Evolutionary conservation across 2,113 vertebrate species (phyloP).

Genomic region (Mus spicilegus): DNA sequence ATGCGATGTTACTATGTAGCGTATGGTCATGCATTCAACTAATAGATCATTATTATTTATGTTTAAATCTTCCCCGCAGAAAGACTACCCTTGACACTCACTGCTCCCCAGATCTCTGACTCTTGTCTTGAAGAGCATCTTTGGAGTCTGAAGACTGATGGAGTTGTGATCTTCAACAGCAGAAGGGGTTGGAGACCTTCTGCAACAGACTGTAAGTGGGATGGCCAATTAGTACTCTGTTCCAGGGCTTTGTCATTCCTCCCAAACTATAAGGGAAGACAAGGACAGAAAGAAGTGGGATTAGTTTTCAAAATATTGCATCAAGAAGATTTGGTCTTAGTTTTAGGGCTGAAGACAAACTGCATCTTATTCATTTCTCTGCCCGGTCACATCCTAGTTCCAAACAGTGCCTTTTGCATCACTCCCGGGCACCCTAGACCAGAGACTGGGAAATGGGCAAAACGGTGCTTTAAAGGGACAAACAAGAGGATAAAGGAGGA

Average conservation of each 20-base stretch:
- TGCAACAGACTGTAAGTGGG: not conserved
- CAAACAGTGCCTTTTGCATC: not conserved
- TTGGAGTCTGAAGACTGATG: not conserved
- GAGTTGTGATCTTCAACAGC: not conserved
- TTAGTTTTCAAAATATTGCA: constrained; percentile 41
- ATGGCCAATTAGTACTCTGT: not conserved
- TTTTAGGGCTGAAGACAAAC: constrained; percentile 42
- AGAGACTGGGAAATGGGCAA: not conserved
- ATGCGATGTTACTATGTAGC: too few relatives aligned
- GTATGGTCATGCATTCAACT: not conserved
- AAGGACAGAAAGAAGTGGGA: constrained; percentile 8
- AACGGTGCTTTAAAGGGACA: constrained; percentile 1
- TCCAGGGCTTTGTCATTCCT: not conserved
- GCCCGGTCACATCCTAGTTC: not conserved
- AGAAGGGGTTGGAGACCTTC: not conserved
- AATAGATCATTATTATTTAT: not conserved
- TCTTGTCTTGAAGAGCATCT: not conserved
- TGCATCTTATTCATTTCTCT: not conserved
- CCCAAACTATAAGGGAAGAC: not conserved
- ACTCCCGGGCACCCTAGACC: not conserved
- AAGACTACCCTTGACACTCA: not conserved
- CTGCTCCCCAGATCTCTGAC: not conserved
- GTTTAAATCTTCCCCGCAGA: not conserved
- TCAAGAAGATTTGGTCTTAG: constrained; percentile 27
- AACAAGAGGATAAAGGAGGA: not conserved